Conservation (phyloP, 2,797 vertebrate species). For the Sphaeramia orbicularis region DNA sequence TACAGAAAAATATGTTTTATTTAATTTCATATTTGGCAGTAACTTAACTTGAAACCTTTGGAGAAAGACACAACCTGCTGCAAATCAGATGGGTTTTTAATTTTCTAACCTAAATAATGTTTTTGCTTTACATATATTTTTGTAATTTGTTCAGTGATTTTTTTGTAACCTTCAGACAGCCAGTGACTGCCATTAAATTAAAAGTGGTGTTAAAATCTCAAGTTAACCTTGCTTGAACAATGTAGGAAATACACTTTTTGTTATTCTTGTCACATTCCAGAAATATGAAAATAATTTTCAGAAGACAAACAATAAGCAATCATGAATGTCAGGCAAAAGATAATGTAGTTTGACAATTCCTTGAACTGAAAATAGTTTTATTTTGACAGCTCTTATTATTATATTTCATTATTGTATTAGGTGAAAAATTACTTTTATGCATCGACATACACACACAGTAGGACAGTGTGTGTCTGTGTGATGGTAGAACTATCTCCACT, state of each 20-base stretch:
- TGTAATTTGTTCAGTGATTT: too few relatives aligned
- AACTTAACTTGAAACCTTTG: slow-evolving; percentile 16
- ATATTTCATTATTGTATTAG: slow-evolving; percentile 14
- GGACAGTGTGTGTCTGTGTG: too few relatives aligned
- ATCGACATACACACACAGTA: slow-evolving; percentile 20
- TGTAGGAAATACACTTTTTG: slow-evolving; percentile 18
- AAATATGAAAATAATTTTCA: slow-evolving; percentile 14
- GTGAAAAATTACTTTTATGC: slow-evolving; percentile 17
- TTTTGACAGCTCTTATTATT: slow-evolving; percentile 15
- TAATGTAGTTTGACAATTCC: too few relatives aligned
- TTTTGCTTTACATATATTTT: too few relatives aligned
- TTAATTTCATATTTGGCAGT: slow-evolving; percentile 35
- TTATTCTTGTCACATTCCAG: slow-evolving; percentile 11
- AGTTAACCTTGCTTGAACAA: slow-evolving; percentile 23
- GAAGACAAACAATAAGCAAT: slow-evolving; percentile 30
- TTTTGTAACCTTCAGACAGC: too few relatives aligned
- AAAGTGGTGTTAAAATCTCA: slow-evolving; percentile 13
- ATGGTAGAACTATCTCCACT: too few relatives aligned
- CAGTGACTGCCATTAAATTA: slow-evolving; percentile 17
- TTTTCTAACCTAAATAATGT: slow-evolving; percentile 6
- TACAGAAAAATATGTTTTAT: slow-evolving; percentile 16
- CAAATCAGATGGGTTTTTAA: slow-evolving; percentile 31
- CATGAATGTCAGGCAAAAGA: slow-evolving; percentile 12
- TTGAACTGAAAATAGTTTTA: slow-evolving; percentile 21
- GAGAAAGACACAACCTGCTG: slow-evolving; percentile 17